Conservation (phyloP, 2,797 vertebrate species). For the Neopelma chrysocephalum region DNA sequence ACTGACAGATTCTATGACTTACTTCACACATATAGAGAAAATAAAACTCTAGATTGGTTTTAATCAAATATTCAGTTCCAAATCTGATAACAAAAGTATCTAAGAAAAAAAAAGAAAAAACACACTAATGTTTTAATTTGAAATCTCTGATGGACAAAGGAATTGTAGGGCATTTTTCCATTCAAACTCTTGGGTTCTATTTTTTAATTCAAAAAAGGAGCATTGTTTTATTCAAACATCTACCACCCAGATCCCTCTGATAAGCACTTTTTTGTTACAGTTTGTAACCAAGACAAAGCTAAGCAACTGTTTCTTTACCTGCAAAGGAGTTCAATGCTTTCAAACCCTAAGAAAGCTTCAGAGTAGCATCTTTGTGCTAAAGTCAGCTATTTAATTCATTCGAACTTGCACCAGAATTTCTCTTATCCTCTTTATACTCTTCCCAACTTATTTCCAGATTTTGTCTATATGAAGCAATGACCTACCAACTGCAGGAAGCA, state of each 20-base stretch:
- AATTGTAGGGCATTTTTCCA: background rate
- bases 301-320: background rate
- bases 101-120: too few relatives aligned
- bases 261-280: background rate
- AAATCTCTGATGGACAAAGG: background rate
- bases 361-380: background rate
- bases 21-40: background rate
- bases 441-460: background rate
- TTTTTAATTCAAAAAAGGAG: background rate
- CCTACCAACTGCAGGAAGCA: background rate
- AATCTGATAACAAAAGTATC: background rate
- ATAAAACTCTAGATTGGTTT: background rate
- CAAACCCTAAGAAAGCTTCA: background rate
- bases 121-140: background rate
- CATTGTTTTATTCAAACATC: too few relatives aligned
- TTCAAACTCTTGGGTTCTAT: background rate
- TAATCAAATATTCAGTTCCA: background rate
- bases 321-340: background rate
- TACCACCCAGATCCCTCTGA: background rate
- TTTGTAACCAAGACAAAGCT: background rate
- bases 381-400: background rate
- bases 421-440: background rate
- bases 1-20: background rate
- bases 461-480: background rate
- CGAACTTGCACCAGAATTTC: background rate